Percentiles rank a stretch among this genome's conserved stretches.
Conservation (phyloP, 2,113 vertebrate species). For the Reinhardtius hippoglossoides region DNA sequence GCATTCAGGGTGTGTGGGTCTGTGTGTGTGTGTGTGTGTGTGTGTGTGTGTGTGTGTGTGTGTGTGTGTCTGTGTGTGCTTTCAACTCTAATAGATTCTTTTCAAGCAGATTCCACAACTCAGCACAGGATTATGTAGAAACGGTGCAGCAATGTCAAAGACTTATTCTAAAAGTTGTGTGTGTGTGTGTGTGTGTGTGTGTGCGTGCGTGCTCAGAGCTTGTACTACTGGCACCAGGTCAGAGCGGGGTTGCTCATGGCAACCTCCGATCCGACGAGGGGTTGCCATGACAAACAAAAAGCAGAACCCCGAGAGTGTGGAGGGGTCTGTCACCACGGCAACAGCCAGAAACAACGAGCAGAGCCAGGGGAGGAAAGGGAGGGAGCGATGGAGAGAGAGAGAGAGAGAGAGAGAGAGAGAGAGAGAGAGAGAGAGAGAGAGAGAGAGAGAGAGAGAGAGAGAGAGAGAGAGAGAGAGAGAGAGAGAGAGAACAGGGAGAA, state of each 20-base stretch:
- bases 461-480: not conserved
- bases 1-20: too few relatives aligned
- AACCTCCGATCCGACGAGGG: conserved; percentile 67
- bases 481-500: not conserved
- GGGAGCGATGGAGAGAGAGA: not conserved
- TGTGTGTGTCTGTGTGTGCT: conserved; percentile 14
- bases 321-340: conserved; percentile 63
- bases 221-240: conserved; percentile 72
- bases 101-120: conserved; percentile 2
- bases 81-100: conserved; percentile 23
- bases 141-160: not conserved
- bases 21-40: conserved; percentile 7
- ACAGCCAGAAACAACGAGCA: conserved; percentile 72
- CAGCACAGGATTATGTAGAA: not conserved
- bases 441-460: not conserved
- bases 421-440: not conserved
- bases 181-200: conserved; percentile 21
- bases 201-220: conserved; percentile 30
- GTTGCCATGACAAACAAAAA: conserved; percentile 83
- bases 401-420: not conserved
- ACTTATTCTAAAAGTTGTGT: conserved; percentile 50
- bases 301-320: conserved; percentile 44
- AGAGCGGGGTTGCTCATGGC: conserved; percentile 68
- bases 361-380: conserved; percentile 20
- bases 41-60: conserved; percentile 3